These are phyloP conservation scores for Coregonus sp. DNA, from an alignment of 2,797 vertebrate genomes.

Conservation along the genomic window DNA sequence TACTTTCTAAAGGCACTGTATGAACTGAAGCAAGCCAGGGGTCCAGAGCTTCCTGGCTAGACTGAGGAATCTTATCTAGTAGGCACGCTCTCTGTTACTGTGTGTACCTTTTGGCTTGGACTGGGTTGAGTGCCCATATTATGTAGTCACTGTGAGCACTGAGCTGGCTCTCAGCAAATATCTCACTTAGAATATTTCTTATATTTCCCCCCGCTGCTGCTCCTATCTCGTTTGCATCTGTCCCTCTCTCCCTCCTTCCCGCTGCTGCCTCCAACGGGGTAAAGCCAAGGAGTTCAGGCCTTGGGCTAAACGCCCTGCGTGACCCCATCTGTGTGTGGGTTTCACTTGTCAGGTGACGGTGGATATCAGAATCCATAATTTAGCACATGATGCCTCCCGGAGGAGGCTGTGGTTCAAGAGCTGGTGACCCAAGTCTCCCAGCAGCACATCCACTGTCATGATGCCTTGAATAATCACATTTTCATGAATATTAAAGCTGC, in stretches of 20 bases:
- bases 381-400: slow-evolving; percentile 29
- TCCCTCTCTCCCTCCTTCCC: background rate
- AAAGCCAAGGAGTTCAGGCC: background rate
- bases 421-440: slow-evolving; percentile 37
- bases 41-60: no score
- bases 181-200: background rate
- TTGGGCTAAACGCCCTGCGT: slow-evolving; percentile 21
- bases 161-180: background rate
- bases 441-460: slow-evolving; percentile 17
- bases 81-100: background rate
- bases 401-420: slow-evolving; percentile 33
- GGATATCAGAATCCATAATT: slow-evolving; percentile 48
- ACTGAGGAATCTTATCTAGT: no score
- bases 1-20: background rate
- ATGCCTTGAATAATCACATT: slow-evolving; percentile 22
- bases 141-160: background rate
- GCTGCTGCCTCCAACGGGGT: background rate
- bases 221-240: background rate
- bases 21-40: background rate
- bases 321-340: slow-evolving; percentile 20
- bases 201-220: background rate
- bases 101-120: background rate
- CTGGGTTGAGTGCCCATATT: background rate
- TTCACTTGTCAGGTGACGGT: slow-evolving; percentile 43
- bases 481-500: slow-evolving; percentile 34